Percentiles rank a stretch among this genome's conserved stretches.
Conservation (phyloP, 2,888 invertebrate species). For the Limnephilus marmoratus region DNA sequence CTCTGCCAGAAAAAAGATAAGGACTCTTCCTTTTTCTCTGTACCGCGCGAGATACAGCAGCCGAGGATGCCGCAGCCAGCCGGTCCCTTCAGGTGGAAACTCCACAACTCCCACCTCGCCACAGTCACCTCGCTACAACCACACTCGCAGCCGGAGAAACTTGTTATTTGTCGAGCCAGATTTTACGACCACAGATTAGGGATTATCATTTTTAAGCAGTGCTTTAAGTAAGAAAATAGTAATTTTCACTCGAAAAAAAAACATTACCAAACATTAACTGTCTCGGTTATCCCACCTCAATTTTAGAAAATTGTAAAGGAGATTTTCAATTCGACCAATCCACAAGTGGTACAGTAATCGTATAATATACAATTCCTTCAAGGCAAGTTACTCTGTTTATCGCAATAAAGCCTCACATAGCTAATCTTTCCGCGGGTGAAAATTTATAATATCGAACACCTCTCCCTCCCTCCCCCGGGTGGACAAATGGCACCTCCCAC, state of each 20-base stretch:
- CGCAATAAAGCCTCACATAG: not conserved
- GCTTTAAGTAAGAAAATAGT: not conserved
- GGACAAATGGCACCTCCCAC: slow-evolving; percentile 15
- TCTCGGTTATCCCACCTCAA: not conserved
- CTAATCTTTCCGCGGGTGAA: slow-evolving; percentile 44
- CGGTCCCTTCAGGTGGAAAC: slow-evolving; percentile 41
- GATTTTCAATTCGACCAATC: not conserved
- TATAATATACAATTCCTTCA: not conserved
- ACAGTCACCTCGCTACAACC: not conserved
- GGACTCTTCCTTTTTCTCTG: slow-evolving; percentile 52
- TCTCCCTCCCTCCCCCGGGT: slow-evolving; percentile 26
- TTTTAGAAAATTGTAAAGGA: not conserved
- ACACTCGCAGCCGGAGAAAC: not conserved
- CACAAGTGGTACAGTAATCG: not conserved
- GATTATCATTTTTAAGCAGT: not conserved
- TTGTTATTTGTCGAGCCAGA: slow-evolving; percentile 2
- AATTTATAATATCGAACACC: slow-evolving; percentile 40
- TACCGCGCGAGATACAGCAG: slow-evolving; percentile 33
- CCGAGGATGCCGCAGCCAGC: not conserved
- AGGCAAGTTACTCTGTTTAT: not conserved
- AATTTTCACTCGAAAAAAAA: not conserved
- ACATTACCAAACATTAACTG: not conserved
- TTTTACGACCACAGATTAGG: not conserved
- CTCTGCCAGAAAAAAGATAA: slow-evolving; percentile 66
- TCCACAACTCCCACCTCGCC: not conserved